Evolutionary conservation across 2,888 invertebrate species (phyloP), one percentile per base, ranked within the genome.

Genomic region (Troides helena): DNA sequence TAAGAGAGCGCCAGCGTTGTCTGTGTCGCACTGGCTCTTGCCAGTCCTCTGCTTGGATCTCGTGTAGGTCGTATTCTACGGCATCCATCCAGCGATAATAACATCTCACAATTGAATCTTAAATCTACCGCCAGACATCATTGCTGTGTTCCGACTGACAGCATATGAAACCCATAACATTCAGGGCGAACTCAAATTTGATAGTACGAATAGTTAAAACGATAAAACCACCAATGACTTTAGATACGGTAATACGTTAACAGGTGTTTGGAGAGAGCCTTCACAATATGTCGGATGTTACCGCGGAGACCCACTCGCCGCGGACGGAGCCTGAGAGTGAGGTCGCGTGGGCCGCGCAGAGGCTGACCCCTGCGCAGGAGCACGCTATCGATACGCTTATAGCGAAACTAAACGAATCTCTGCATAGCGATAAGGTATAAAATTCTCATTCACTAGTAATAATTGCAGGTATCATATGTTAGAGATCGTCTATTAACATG

Each of bases 351-450:
- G 78, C 77, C 25, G 83, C 80, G 65, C 80, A 81, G 72, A 71
- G 81, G 0, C 79, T 88, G 4, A 81, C 92, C 30, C 86, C 93
- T 0, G 84, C 87, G 10, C 94, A 94, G 79, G 93, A 94, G 74
- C 86, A 84, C 25, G 91, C 93, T 1, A 82, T 95, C 0, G 94
- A 94, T 77, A 65, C 79, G 7, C 90, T 94, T 10, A 83, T 95
- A 0, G 80, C 81, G 0, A 85, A 84, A 61, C 83, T 94, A 0
- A 79, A 86, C 50, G 86, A 89, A 17, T 90, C 92, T 1, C 83
- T 93, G 14, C 78, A 90, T 0, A 83, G 89, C 7, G 93, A 94
- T 74, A 87, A 94, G 87, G 92, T 90, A 70, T 6, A 21, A 17
- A 43, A 57, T 10, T 53, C 17, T 8, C 3, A 53, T 0, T 39